Evolutionary conservation across 2,797 vertebrate genomes (phyloP).

Genomic region (Lophotriccus pileatus): DNA sequence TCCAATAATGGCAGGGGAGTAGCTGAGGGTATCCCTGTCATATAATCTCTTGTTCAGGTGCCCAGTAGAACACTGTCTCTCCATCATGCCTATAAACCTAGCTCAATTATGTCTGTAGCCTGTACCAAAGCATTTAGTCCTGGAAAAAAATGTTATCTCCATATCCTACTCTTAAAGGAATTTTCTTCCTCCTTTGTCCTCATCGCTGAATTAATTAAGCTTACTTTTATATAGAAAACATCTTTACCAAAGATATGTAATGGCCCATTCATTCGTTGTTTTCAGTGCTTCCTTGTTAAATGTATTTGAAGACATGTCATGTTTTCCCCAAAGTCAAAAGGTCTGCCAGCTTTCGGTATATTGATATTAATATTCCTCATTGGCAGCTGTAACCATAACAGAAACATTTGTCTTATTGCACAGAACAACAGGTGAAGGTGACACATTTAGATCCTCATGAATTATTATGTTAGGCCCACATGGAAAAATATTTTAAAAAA

Average conservation of each 20-base stretch:
- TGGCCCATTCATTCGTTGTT: background rate
- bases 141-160: background rate
- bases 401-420: background rate
- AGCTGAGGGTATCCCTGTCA: background rate
- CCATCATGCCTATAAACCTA: background rate
- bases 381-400: background rate
- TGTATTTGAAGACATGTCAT: accelerated
- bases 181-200: background rate
- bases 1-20: background rate
- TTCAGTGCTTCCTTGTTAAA: background rate
- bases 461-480: background rate
- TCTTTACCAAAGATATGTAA: background rate
- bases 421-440: background rate
- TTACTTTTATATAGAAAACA: background rate
- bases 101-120: background rate
- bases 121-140: background rate
- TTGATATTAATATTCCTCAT: background rate
- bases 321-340: background rate
- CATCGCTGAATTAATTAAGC: background rate
- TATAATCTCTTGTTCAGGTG: background rate
- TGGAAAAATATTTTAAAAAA: background rate
- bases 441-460: background rate
- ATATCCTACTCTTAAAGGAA: background rate
- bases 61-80: background rate
- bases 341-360: background rate